phyloP scores from a whole-genome alignment of 2,113 vertebrate species.

The Ardeotis arabs region DNA sequence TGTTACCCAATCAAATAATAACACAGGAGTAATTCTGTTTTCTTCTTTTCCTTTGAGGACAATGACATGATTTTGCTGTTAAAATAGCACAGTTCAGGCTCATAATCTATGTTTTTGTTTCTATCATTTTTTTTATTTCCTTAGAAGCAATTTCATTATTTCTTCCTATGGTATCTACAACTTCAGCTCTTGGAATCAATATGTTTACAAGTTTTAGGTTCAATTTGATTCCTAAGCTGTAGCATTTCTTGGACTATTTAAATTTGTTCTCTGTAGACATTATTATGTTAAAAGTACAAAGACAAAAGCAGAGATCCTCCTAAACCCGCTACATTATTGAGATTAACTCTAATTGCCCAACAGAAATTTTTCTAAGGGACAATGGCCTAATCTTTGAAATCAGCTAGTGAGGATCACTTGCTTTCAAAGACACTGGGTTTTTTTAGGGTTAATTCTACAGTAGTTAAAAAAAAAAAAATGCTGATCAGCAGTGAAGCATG shows the following conservation, averaged over 20 bases:
- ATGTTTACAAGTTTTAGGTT: background rate
- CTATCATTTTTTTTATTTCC: background rate
- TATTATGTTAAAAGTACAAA: background rate
- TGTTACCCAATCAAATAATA: background rate
- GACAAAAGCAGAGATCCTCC: background rate
- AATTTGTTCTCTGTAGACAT: background rate
- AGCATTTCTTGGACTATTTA: background rate
- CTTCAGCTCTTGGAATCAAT: background rate
- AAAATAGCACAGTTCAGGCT: background rate
- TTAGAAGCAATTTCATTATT: background rate
- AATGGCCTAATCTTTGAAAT: background rate
- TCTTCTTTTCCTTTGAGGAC: background rate
- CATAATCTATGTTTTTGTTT: background rate
- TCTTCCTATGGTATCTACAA: background rate
- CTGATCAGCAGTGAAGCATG: background rate
- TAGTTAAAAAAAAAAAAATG: background rate
- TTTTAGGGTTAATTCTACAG: background rate
- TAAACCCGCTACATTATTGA: background rate
- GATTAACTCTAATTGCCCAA: background rate
- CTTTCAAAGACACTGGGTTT: background rate
- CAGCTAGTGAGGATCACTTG: background rate
- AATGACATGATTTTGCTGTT: background rate
- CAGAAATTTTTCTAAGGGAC: background rate
- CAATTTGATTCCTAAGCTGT: background rate
- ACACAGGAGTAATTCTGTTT: background rate